Conservation (phyloP, 2,113 vertebrate genomes). For the Eptatretus burgeri region DNA sequence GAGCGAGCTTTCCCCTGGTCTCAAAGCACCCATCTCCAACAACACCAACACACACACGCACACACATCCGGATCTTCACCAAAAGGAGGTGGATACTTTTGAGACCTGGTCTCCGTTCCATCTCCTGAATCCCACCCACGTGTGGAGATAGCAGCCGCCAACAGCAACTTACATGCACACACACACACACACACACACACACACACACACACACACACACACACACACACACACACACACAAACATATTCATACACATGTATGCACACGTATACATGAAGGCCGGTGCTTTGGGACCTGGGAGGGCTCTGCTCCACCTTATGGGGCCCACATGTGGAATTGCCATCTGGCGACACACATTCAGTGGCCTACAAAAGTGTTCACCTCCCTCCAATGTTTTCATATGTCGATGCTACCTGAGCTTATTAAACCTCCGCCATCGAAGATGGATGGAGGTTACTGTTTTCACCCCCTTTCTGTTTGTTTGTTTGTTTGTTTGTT, state of each 20-base stretch:
- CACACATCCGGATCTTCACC: no score
- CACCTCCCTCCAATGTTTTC: neutral
- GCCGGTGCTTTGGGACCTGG: no score
- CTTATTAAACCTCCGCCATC: no score
- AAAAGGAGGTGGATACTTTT: constrained; percentile 1
- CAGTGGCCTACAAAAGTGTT: neutral
- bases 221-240: neutral
- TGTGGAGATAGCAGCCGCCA: neutral
- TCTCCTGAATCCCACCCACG: neutral
- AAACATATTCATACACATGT: neutral
- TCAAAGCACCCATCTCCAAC: no score
- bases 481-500: no score
- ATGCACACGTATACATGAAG: neutral
- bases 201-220: neutral
- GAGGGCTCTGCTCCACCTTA: no score
- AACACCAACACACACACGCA: no score
- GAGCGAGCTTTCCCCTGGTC: no score
- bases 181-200: neutral
- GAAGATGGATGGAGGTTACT: no score
- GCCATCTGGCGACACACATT: neutral
- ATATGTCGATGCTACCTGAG: no score
- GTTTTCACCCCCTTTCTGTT: no score
- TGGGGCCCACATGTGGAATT: no score
- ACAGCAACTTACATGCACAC: neutral
- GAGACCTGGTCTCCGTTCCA: neutral